phyloP scores from a whole-genome alignment of 2,113 vertebrate species.

The Mionectes macconnelli region DNA sequence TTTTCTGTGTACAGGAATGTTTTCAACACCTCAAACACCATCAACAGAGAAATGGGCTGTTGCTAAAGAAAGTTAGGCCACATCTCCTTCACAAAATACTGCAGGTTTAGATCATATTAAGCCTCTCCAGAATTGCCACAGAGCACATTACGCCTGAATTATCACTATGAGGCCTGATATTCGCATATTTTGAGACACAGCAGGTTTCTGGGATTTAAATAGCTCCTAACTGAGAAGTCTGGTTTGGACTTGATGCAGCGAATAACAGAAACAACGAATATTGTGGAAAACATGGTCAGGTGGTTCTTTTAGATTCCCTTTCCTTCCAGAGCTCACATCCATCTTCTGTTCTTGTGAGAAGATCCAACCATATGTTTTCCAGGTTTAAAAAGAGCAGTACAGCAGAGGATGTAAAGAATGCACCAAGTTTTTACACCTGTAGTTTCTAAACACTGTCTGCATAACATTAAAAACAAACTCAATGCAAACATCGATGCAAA shows the following conservation, averaged over 20 bases:
- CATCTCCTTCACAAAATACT: neutral
- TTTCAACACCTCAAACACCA: neutral
- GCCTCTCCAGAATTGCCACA: neutral
- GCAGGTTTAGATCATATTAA: neutral
- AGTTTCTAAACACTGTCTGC: neutral
- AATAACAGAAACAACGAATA: neutral
- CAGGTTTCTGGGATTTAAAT: neutral
- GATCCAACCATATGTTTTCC: neutral
- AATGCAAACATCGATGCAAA: neutral
- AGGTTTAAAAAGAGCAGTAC: neutral
- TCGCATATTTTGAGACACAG: neutral
- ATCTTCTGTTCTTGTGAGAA: neutral
- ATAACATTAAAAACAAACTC: neutral
- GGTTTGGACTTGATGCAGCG: neutral
- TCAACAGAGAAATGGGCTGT: neutral
- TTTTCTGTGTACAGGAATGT: neutral
- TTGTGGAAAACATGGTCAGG: neutral
- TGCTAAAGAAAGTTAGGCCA: neutral
- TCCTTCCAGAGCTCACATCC: neutral
- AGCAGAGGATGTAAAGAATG: neutral
- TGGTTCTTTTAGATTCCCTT: neutral
- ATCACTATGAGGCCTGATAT: neutral
- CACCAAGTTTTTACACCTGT: neutral
- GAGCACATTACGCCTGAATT: neutral
- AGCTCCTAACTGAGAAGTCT: neutral